Evolutionary conservation across 2,888 invertebrate species (phyloP).

Genomic region (Rapana venosa): DNA sequence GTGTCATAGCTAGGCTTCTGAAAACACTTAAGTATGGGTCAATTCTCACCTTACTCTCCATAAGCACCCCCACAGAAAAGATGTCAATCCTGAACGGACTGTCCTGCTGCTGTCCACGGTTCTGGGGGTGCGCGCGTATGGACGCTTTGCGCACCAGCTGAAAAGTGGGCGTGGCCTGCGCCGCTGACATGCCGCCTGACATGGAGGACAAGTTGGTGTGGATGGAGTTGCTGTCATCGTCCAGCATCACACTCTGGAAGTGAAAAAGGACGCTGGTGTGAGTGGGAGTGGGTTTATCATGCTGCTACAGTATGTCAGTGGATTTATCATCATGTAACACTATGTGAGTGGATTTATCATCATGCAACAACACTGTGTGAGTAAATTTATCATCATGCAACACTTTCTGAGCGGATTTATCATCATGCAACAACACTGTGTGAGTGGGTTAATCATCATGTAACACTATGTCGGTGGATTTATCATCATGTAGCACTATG

Average conservation of each 20-base stretch:
- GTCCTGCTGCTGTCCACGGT: constrained; percentile 39
- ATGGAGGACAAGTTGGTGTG: constrained; percentile 43
- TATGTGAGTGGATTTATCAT: background rate
- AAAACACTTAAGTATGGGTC: background rate
- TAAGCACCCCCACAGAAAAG: constrained; percentile 70
- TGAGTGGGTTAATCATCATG: background rate
- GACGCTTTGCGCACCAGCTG: constrained; percentile 51
- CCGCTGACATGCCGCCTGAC: constrained; percentile 37
- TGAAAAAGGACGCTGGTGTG: background rate
- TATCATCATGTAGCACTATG: background rate
- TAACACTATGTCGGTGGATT: no score
- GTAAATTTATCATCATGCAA: no score
- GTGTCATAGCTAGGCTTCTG: no score
- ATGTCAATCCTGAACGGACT: constrained; percentile 65
- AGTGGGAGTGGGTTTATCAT: background rate
- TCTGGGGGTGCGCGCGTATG: background rate
- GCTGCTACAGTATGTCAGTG: no score
- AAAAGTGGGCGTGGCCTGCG: constrained; percentile 43
- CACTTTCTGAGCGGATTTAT: no score
- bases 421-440: background rate
- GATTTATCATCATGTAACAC: no score
- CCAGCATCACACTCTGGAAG: constrained; percentile 34
- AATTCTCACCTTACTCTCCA: constrained; percentile 64
- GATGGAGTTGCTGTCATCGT: constrained; percentile 45
- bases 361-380: background rate